Conservation (phyloP, 2,113 vertebrate species). For the Psammodynastes pulverulentus region DNA sequence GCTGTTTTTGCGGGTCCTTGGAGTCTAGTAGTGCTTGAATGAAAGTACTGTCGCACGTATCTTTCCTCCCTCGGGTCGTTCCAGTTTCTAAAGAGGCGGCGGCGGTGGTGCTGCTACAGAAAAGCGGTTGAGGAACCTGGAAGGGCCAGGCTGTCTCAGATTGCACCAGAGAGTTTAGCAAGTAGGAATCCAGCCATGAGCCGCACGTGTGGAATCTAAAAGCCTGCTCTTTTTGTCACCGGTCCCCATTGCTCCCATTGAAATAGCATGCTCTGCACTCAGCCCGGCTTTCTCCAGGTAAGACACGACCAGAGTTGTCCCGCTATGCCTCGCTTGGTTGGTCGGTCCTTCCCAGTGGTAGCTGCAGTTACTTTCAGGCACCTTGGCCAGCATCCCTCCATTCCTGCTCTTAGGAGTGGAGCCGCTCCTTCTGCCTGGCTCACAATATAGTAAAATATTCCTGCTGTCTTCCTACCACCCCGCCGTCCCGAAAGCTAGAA, state of each 20-base stretch:
- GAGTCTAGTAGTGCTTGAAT: conserved; percentile 38
- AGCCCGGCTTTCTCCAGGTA: conserved; percentile 73
- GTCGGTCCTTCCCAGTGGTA: neutral
- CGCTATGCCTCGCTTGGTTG: neutral
- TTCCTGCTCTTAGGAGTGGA: neutral
- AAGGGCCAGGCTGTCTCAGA: neutral
- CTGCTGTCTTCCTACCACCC: neutral
- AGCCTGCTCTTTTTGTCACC: conserved; percentile 38
- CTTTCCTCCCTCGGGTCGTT: neutral
- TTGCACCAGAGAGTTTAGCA: neutral
- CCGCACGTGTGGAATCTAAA: conserved; percentile 60
- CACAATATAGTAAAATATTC: neutral
- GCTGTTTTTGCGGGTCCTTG: neutral
- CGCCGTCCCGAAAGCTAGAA: neutral
- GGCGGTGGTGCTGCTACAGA: neutral
- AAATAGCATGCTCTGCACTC: conserved; percentile 71
- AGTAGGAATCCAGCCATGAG: conserved; percentile 28
- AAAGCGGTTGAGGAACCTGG: neutral
- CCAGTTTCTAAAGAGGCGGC: neutral
- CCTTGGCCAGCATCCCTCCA: neutral
- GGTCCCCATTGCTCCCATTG: conserved; percentile 32
- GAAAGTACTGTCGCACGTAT: conserved; percentile 23
- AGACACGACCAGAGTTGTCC: conserved; percentile 10
- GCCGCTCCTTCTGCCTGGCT: neutral
- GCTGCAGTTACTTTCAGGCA: neutral